Evolutionary conservation across 92 coral and sea anemone species (phyloP), one percentile per base, ranked within the genome.

Genomic region (Virgularia gustaviana): DNA sequence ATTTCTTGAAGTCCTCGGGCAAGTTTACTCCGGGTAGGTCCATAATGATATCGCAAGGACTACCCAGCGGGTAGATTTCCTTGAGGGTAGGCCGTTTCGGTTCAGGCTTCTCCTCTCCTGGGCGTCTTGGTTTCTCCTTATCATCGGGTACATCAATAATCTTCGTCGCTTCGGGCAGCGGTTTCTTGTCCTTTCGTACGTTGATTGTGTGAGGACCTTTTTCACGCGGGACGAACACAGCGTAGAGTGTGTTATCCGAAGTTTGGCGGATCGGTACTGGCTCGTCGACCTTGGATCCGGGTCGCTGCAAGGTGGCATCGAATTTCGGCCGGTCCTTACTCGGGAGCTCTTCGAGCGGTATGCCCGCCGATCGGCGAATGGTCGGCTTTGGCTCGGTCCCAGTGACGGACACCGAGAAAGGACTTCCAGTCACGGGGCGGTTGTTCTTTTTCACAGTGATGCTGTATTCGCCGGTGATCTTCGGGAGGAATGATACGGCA

Each of bases 141-240:
- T 90, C 89, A 54, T 86, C 83, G 34, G 96, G 96, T 35, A 96
- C 99, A 60, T 96, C 90, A 70, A 94, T 96, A 86, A 89, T 84
- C 76, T 89, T 89, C 37, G 99, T 96, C 51, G 96, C 89, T 23
- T 96, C 99, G 62, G 89, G 83, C 29, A 94, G 92, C 37, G 90
- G 99, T 44, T 72, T 81, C 33, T 86, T 89, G 53, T 86, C 83
- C 78, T 94, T 94, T 85, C 83, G 85, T 11, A 94, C 99, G 43
- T 88, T 87, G 31, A 94, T 87, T 43, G 84, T 82, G 49, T 94
- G 99, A 33, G 87, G 94, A 15, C 99, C 99, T 35, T 89, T 83
- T 70, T 94, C 99, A 42, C 87, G 94, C 8, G 99, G 99, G 51
- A 90, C 86, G 64, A 94, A 94, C 1, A 94, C 84, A 20, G 87